Evolutionary conservation across 2,113 vertebrate species (phyloP).

Genomic region (Strigops habroptila): DNA sequence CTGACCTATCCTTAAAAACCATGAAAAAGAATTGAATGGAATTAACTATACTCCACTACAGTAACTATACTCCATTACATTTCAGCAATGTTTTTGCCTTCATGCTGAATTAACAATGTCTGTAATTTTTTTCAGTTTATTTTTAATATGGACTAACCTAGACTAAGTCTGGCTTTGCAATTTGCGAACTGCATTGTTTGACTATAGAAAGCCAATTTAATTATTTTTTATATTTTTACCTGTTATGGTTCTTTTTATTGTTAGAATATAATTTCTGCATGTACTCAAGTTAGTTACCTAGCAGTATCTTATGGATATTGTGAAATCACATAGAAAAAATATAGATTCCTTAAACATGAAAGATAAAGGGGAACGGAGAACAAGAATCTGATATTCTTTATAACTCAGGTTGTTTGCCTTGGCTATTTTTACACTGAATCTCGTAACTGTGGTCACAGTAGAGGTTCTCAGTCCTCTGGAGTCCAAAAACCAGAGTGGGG

Average conservation of each 20-base stretch:
- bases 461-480: not conserved
- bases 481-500: not conserved
- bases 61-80: not conserved
- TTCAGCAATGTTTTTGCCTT: slow-evolving; percentile 21
- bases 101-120: not conserved
- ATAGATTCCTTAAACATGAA: not conserved
- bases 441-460: not conserved
- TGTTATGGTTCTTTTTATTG: not conserved
- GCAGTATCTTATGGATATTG: not conserved
- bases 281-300: not conserved
- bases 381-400: not conserved
- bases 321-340: not conserved
- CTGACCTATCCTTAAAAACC: slow-evolving; percentile 18
- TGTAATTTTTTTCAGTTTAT: not conserved
- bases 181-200: not conserved
- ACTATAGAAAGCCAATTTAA: not conserved
- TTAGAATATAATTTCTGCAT: not conserved
- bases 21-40: slow-evolving; percentile 16
- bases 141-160: not conserved
- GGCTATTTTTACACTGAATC: not conserved
- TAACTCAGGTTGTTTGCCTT: not conserved
- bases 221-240: not conserved
- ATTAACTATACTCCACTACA: slow-evolving; percentile 19
- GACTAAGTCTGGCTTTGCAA: not conserved
- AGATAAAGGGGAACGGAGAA: not conserved